phyloP scores from a whole-genome alignment of 2,888 invertebrate species.

The Melanostoma scalare region DNA sequence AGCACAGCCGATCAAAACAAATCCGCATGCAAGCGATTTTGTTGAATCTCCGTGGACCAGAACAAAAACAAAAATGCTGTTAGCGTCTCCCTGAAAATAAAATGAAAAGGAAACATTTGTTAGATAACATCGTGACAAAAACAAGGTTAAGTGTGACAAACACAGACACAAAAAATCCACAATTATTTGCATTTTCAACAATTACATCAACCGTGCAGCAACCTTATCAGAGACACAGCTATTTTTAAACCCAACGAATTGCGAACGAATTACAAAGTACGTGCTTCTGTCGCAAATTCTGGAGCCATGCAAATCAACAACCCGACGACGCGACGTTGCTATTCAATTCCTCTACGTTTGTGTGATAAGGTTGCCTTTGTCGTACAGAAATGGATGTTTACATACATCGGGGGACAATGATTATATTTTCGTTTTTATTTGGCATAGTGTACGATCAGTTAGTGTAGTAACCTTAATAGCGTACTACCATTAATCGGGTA shows the following conservation, averaged over 20 bases:
- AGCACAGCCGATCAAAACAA: slow-evolving; percentile 94
- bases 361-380: slow-evolving; percentile 56
- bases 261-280: slow-evolving; percentile 32
- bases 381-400: slow-evolving; percentile 56
- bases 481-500: slow-evolving; percentile 38
- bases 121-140: slow-evolving; percentile 14
- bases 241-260: slow-evolving; percentile 11
- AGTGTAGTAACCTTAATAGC: slow-evolving; percentile 44
- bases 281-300: slow-evolving; percentile 23
- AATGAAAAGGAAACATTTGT: slow-evolving; percentile 39
- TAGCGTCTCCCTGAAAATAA: slow-evolving; percentile 77
- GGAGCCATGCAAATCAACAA: slow-evolving; percentile 36
- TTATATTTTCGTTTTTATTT: not conserved
- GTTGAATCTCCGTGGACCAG: slow-evolving; percentile 77
- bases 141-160: slow-evolving; percentile 29
- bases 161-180: too few relatives aligned
- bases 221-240: slow-evolving; percentile 51
- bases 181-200: slow-evolving; percentile 49
- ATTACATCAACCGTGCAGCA: slow-evolving; percentile 39
- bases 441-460: slow-evolving; percentile 14
- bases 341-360: slow-evolving; percentile 1
- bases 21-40: slow-evolving; percentile 93
- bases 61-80: slow-evolving; percentile 75
- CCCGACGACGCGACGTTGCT: slow-evolving; percentile 5
- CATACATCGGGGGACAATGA: slow-evolving; percentile 35